Evolutionary conservation across 2,113 vertebrate genomes (phyloP).

Genomic region (Corythaeola cristata): DNA sequence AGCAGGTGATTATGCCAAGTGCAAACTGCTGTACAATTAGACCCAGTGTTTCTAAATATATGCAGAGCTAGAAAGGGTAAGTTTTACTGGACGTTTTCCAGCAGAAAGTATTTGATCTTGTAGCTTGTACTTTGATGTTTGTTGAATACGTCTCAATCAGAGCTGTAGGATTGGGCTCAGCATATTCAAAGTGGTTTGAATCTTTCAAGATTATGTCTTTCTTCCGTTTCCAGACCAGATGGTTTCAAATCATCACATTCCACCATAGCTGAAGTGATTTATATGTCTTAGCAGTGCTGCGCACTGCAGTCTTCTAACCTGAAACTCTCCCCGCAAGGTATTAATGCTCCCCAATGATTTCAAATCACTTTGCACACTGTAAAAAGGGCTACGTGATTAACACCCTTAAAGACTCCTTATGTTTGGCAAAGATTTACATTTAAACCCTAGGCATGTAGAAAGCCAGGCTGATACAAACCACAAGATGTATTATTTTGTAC

Average conservation of each 20-base stretch:
- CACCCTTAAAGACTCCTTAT: neutral
- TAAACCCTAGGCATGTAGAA: neutral
- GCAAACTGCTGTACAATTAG: neutral
- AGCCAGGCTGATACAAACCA: neutral
- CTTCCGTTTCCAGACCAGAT: neutral
- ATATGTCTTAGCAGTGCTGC: neutral
- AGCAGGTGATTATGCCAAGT: neutral
- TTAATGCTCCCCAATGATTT: conserved; percentile 13
- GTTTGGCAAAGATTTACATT: conserved; percentile 27
- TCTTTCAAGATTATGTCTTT: conserved; percentile 17
- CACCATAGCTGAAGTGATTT: conserved; percentile 7
- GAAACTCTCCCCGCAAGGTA: neutral
- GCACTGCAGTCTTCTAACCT: neutral
- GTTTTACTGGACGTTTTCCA: conserved; percentile 10
- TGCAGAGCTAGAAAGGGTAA: neutral
- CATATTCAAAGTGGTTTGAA: neutral
- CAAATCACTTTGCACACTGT: conserved; percentile 4
- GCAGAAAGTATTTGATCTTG: conserved; percentile 18
- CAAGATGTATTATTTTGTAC: neutral
- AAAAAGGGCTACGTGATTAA: conserved; percentile 45
- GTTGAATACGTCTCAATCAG: conserved; percentile 3
- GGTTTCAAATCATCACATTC: conserved; percentile 18
- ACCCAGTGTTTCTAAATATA: neutral
- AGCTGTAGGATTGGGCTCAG: neutral
- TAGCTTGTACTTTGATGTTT: conserved; percentile 9